phyloP scores from a whole-genome alignment of 2,888 invertebrate genomes.

The Embidobia sp. region DNA sequence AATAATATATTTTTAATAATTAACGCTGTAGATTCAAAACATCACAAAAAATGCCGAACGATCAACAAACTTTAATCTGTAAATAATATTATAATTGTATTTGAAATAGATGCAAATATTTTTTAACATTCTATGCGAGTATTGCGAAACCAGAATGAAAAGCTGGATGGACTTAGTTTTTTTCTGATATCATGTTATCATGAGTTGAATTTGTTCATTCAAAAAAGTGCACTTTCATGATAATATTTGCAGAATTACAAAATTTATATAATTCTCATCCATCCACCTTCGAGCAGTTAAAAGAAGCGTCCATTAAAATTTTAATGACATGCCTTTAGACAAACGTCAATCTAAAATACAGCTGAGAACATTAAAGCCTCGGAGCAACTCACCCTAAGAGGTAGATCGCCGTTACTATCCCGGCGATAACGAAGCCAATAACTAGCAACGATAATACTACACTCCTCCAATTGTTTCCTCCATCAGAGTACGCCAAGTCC shows the following conservation, averaged over 20 bases:
- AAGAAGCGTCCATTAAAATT: constrained; percentile 16
- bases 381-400: constrained; percentile 87
- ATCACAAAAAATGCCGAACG: too few species aligned
- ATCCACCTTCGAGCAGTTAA: neutral
- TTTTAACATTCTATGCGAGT: too few species aligned
- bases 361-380: constrained; percentile 10
- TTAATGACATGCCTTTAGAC: constrained; percentile 20
- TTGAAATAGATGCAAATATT: too few species aligned
- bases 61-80: too few species aligned
- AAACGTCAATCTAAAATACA: constrained; percentile 4
- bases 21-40: too few species aligned
- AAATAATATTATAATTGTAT: too few species aligned
- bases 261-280: too few species aligned
- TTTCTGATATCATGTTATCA: too few species aligned
- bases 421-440: constrained; percentile 92
- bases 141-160: too few species aligned
- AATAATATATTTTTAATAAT: too few species aligned
- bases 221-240: neutral
- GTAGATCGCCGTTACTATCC: constrained; percentile 94
- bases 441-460: constrained; percentile 93
- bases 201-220: neutral
- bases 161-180: too few species aligned
- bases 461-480: constrained; percentile 95
- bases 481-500: constrained; percentile 89
- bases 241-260: neutral